Conservation (phyloP, 2,797 vertebrate species). For the Netta rufina region DNA sequence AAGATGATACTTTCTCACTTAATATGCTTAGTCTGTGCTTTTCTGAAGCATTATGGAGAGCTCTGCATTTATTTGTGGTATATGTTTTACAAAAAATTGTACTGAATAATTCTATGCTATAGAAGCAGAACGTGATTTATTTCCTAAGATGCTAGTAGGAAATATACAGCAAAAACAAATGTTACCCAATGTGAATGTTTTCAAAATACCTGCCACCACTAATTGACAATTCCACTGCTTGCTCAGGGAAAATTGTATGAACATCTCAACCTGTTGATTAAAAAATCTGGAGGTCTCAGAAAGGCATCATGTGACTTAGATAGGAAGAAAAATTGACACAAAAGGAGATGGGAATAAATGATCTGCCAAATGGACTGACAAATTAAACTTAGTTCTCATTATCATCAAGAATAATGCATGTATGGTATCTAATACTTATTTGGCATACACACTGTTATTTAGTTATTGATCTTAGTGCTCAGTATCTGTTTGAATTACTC, state of each 20-base stretch:
- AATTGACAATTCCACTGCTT: constrained; percentile 22
- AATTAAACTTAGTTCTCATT: not conserved
- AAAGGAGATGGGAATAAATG: not conserved
- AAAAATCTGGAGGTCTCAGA: not conserved
- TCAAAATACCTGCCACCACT: not conserved
- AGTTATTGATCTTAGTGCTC: not conserved
- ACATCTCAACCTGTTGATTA: not conserved
- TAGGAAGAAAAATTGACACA: not conserved
- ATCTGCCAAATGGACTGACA: not conserved
- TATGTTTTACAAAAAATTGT: not conserved
- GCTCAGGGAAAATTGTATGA: not conserved
- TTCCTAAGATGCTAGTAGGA: not conserved
- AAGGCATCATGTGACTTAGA: not conserved
- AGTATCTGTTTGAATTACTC: not conserved
- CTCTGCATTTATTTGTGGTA: not conserved
- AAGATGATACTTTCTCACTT: not conserved
- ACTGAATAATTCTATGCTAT: not conserved
- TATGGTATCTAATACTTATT: not conserved
- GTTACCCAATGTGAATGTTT: not conserved
- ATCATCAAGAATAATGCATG: not conserved
- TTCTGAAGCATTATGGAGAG: not conserved
- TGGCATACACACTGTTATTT: not conserved
- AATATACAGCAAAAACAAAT: not conserved
- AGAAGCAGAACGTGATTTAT: not conserved
- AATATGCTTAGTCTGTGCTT: not conserved